Base-by-base conservation (phyloP, 2,888 invertebrate genomes). In the Megalurothrips usitatus region DNA sequence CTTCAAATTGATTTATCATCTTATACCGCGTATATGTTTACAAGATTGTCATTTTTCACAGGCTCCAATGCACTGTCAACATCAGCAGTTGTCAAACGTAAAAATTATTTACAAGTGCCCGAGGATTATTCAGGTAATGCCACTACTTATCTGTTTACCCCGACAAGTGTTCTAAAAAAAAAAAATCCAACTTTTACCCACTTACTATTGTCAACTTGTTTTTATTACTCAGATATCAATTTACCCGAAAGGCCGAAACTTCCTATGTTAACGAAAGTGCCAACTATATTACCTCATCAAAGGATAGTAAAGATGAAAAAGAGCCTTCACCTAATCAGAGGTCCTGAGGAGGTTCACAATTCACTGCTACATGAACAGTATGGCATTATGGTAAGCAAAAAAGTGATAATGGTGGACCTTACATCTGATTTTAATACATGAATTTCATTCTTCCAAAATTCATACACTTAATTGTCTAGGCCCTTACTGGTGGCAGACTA, bases 281-380 rank as follows among this genome's bases (percentile, higher is more conserved):
- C 96, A 0, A 89, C 88, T 75, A 91, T 92, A 84, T 92, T 92
- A 1, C 85, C 92, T 0, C 91, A 90, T 82, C 85, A 93, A 49
- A 91, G 91, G 84, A 90, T 94, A 28, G 94, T 93, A 4, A 96
- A 95, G 89, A 96, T 95, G 94, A 92, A 93, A 84, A 97, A 96
- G 86, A 90, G 91, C 81, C 87, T 97, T 2, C 89, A 90, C n/a
- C 91, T 93, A 68, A 96, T 97, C 94, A 89, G 97, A 86, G 98
- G 98, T 0, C 97, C 97, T 0, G 99, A 99, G 87, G 83, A 86
- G 9, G 86, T 96, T 43, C 97, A 99, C 85, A 98, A 94, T 84
- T 91, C 91, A 81, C 88, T 99, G 17, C 90, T 96, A 82, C 93
- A 98, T 85, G 93, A 95, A 85, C 98, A 99, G 86, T 99, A 92